phyloP scores from a whole-genome alignment of 2,113 vertebrate species.

The Notarius quadriscutis region DNA sequence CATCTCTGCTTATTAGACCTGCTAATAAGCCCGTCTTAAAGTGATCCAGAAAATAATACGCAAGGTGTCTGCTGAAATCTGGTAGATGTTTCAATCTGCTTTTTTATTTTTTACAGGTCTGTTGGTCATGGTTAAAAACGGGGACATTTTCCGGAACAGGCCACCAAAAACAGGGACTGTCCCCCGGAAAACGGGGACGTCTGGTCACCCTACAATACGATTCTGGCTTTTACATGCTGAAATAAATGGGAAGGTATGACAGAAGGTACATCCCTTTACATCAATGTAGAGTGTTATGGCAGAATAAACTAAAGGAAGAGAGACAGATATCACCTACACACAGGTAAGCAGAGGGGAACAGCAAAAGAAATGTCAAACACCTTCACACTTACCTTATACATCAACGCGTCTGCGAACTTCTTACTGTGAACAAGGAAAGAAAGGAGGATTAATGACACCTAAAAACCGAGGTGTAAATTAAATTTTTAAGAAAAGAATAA shows the following conservation, averaged over 20 bases:
- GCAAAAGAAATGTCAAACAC: constrained; percentile 19
- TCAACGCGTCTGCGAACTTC: constrained; percentile 83
- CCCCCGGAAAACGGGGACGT: no score
- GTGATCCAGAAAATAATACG: no score
- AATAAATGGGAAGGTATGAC: neutral
- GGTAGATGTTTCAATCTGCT: no score
- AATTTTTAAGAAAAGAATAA: neutral
- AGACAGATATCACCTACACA: neutral
- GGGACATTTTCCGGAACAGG: no score
- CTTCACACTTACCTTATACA: constrained; percentile 85
- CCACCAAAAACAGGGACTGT: no score
- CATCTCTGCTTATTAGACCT: no score
- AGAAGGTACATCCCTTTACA: neutral
- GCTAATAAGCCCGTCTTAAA: no score
- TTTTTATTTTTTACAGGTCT: no score
- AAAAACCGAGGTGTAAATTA: constrained; percentile 21
- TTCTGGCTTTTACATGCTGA: neutral
- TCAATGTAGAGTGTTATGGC: neutral
- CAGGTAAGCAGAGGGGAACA: constrained; percentile 36
- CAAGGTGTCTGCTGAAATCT: no score
- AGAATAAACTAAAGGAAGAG: neutral
- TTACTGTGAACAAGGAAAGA: constrained; percentile 68
- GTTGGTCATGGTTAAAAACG: no score
- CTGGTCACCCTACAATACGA: neutral
- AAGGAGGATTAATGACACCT: neutral